Conservation (phyloP, 2,113 vertebrate species). For the Brachyistius frenatus region DNA sequence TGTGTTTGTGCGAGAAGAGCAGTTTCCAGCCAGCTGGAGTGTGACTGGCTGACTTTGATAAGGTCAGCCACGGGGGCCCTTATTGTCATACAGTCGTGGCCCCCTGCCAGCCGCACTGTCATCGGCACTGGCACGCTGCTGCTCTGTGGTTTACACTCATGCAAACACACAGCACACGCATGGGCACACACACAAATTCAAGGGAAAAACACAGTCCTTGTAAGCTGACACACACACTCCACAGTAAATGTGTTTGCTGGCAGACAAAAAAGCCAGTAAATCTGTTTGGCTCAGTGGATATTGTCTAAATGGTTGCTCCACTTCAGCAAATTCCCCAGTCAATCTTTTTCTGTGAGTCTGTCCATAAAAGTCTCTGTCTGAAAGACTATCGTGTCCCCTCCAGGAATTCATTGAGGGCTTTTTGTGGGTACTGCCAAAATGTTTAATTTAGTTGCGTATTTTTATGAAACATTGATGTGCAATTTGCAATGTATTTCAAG, state of each 20-base stretch:
- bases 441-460: slow-evolving; percentile 54
- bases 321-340: slow-evolving; percentile 69
- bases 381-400: slow-evolving; percentile 49
- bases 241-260: slow-evolving; percentile 72
- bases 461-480: slow-evolving; percentile 46
- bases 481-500: slow-evolving; percentile 50
- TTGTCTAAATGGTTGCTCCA: slow-evolving; percentile 71
- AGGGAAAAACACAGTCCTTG: slow-evolving; percentile 52
- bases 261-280: slow-evolving; percentile 71
- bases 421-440: slow-evolving; percentile 56
- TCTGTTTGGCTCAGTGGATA: slow-evolving; percentile 72
- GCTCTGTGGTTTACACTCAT: slow-evolving; percentile 36
- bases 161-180: slow-evolving; percentile 50
- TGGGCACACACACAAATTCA: slow-evolving; percentile 36
- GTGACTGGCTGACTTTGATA: slow-evolving; percentile 80
- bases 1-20: slow-evolving; percentile 37
- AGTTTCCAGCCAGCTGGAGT: slow-evolving; percentile 65
- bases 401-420: slow-evolving; percentile 62
- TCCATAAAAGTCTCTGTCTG: slow-evolving; percentile 67
- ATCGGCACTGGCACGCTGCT: slow-evolving; percentile 61
- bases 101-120: slow-evolving; percentile 68
- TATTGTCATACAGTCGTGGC: slow-evolving; percentile 69
- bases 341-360: slow-evolving; percentile 59
- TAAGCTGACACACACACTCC: slow-evolving; percentile 58
- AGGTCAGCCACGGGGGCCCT: slow-evolving; percentile 74